A percentile compares a stretch with the other conserved stretches of the same genome.
Evolutionary conservation across 2,797 vertebrate genomes (phyloP).

Genomic region (Micromesistius poutassou): DNA sequence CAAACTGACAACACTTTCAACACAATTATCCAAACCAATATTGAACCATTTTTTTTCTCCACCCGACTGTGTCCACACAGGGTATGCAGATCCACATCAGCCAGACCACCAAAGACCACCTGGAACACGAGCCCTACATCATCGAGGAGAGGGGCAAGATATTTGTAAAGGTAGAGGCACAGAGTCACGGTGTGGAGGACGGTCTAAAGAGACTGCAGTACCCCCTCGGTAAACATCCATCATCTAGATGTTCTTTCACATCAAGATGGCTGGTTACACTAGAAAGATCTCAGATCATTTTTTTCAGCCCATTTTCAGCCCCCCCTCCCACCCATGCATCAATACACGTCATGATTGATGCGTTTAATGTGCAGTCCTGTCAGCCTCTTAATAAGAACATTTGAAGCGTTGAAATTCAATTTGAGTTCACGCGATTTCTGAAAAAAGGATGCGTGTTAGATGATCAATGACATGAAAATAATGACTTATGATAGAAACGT

Average conservation of each 20-base stretch:
- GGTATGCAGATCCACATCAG: slow-evolving; percentile 80
- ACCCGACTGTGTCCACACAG: slow-evolving; percentile 44
- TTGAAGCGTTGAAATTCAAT: neutral
- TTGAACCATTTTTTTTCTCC: slow-evolving; percentile 17
- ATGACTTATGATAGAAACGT: neutral
- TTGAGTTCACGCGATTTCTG: neutral
- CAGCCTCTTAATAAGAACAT: neutral
- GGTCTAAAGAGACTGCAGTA: neutral
- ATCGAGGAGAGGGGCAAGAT: slow-evolving; percentile 75
- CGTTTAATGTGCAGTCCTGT: neutral
- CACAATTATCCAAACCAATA: slow-evolving; percentile 1
- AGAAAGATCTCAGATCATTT: neutral
- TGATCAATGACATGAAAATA: slow-evolving; percentile 1
- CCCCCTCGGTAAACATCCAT: neutral
- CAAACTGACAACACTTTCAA: neutral
- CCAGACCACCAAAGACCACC: slow-evolving; percentile 76
- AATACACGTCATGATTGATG: slow-evolving; percentile 6
- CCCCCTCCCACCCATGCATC: neutral
- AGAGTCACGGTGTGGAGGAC: neutral
- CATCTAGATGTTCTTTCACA: neutral
- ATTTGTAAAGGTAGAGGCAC: slow-evolving; percentile 71
- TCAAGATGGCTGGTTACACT: neutral
- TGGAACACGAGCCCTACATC: slow-evolving; percentile 76
- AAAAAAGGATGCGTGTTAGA: neutral
- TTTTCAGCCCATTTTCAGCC: neutral